A percentile compares a stretch with the other conserved stretches of the same genome.
These are phyloP conservation scores for Eurois occulta DNA, from an alignment of 2,888 invertebrate species.

Conservation along the genomic window DNA sequence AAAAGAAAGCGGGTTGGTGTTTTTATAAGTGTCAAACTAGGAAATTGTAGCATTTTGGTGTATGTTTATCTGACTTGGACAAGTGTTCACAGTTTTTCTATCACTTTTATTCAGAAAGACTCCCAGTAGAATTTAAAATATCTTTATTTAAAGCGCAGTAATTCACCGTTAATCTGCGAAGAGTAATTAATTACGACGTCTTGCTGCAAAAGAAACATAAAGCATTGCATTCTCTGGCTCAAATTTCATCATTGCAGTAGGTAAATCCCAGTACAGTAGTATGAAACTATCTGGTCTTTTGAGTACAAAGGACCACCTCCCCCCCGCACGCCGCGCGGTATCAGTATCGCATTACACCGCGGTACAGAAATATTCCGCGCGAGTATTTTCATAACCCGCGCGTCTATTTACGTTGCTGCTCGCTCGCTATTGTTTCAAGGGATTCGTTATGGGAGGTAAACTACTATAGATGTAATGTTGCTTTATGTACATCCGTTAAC, in stretches of 20 bases:
- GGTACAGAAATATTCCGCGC: constrained; percentile 65
- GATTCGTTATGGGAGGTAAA: constrained; percentile 51
- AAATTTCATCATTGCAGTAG: accelerated
- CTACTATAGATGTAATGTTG: constrained; percentile 2
- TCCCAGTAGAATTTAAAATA: background rate
- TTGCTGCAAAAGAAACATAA: background rate
- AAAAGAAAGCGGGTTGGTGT: background rate
- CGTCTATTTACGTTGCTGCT: constrained; percentile 61
- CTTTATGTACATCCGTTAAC: background rate
- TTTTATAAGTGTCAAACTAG: background rate
- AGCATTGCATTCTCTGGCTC: background rate
- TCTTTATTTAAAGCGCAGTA: background rate
- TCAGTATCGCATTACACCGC: constrained; percentile 64
- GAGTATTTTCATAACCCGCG: constrained; percentile 68
- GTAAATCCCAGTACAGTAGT: background rate
- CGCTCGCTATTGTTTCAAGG: constrained; percentile 60
- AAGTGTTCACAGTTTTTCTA: background rate
- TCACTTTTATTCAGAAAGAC: background rate
- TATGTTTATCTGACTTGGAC: background rate
- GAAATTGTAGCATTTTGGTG: background rate
- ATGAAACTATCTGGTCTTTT: background rate
- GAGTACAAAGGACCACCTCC: background rate
- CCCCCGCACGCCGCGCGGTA: constrained; percentile 50
- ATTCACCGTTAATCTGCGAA: background rate
- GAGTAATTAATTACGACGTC: background rate